Percentiles rank a stretch among this genome's conserved stretches.
These are phyloP conservation scores for Whitmania pigra DNA, from an alignment of 1,140 invertebrate species.

Conservation along the genomic window DNA sequence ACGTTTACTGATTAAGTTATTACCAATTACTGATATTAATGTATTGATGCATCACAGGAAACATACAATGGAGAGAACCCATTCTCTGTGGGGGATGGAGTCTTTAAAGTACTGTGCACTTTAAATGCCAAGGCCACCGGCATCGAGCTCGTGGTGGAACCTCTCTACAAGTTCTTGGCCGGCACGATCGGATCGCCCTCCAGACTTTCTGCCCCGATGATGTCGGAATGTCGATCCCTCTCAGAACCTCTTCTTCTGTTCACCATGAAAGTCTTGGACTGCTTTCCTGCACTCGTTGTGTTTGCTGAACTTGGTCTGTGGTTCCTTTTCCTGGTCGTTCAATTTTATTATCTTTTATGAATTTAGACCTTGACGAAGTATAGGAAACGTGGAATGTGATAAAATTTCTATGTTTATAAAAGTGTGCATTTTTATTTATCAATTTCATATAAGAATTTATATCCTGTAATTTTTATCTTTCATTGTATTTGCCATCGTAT, in stretches of 20 bases:
- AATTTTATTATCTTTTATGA: no score
- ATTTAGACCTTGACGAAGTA: no score
- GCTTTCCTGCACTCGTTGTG: slow-evolving; percentile 51
- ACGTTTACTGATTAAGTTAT: slow-evolving; percentile 30
- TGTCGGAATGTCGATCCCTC: slow-evolving; percentile 37
- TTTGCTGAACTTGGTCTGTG: slow-evolving; percentile 51
- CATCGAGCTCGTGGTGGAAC: slow-evolving; percentile 57
- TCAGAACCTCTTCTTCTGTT: slow-evolving; percentile 65
- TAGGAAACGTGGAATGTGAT: no score
- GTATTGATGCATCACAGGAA: slow-evolving; percentile 26
- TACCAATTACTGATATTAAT: no score
- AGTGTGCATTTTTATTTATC: no score
- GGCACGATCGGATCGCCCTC: background rate
- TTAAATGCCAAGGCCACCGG: slow-evolving; percentile 58
- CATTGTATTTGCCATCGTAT: no score
- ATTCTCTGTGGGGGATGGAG: slow-evolving; percentile 63
- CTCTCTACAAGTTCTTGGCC: slow-evolving; percentile 54
- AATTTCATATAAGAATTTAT: no score
- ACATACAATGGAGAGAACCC: slow-evolving; percentile 46
- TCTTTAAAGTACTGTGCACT: slow-evolving; percentile 64
- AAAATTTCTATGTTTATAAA: no score
- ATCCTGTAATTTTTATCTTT: no score
- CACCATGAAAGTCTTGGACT: slow-evolving; percentile 57
- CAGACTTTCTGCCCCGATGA: background rate
- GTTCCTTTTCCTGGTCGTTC: background rate